Evolutionary conservation across 2,888 invertebrate genomes (phyloP).

Genomic region (Spilosoma lubricipeda): DNA sequence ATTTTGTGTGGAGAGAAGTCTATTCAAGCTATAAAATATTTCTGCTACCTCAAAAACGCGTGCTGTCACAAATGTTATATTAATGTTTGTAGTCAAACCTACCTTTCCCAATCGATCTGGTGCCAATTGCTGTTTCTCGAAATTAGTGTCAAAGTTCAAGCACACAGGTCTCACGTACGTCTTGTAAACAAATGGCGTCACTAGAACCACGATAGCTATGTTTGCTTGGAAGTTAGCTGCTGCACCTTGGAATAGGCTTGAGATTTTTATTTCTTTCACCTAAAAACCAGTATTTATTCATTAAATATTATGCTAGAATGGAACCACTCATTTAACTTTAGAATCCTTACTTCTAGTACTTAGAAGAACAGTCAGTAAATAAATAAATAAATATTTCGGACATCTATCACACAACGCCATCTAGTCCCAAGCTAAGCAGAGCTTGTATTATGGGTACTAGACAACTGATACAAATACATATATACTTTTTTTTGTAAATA

Average conservation of each 20-base stretch:
- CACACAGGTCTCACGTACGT: conserved; percentile 82
- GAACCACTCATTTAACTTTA: background rate
- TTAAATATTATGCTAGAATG: background rate
- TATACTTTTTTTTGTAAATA: too few species aligned
- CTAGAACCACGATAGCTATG: conserved; percentile 81
- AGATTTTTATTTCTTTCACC: conserved; percentile 65
- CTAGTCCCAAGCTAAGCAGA: too few species aligned
- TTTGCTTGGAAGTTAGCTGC: conserved; percentile 85
- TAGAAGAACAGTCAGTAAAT: too few species aligned
- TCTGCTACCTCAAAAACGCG: too few species aligned
- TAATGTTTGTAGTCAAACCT: background rate
- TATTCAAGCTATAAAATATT: too few species aligned
- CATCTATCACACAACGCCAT: too few species aligned
- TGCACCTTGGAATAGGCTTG: conserved; percentile 79
- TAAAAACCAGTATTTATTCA: background rate
- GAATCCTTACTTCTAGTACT: background rate
- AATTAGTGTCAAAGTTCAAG: conserved; percentile 66
- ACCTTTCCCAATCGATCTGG: conserved; percentile 53
- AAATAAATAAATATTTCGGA: too few species aligned
- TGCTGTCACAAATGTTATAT: too few species aligned
- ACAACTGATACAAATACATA: too few species aligned
- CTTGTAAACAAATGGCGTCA: conserved; percentile 69
- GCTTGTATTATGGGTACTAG: too few species aligned
- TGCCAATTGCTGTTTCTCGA: conserved; percentile 59
- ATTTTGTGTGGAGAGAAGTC: too few species aligned